Conservation (phyloP, 2,888 invertebrate species). For the Cryptophagus acutangulus region DNA sequence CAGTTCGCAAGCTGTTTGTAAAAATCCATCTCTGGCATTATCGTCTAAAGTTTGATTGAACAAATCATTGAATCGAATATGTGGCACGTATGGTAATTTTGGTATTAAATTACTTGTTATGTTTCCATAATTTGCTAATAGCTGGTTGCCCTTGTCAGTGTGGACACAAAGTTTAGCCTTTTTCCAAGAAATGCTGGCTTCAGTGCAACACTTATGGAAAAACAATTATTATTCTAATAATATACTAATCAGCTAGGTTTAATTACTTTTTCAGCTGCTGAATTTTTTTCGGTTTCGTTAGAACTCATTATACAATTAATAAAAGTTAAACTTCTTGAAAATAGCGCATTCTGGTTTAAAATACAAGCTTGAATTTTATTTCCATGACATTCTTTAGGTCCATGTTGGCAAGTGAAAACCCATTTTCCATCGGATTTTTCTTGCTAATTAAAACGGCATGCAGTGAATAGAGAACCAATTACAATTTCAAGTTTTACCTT, state of each 20-base stretch:
- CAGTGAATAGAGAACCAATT: slow-evolving; percentile 4
- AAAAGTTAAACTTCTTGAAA: slow-evolving; percentile 4
- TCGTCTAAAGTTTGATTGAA: slow-evolving; percentile 14
- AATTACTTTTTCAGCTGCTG: too few relatives aligned
- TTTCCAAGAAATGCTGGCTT: slow-evolving; percentile 26
- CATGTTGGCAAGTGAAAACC: slow-evolving; percentile 48
- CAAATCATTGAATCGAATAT: slow-evolving; percentile 42
- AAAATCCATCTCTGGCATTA: neutral
- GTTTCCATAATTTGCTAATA: slow-evolving; percentile 41
- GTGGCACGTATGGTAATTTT: slow-evolving; percentile 42
- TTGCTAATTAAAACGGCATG: slow-evolving; percentile 3
- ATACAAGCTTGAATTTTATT: slow-evolving; percentile 52
- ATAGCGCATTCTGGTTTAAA: slow-evolving; percentile 17
- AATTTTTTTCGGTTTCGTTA: too few relatives aligned
- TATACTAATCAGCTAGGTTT: too few relatives aligned
- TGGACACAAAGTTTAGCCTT: slow-evolving; percentile 33
- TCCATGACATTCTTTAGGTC: slow-evolving; percentile 48
- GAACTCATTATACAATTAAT: slow-evolving; percentile 2
- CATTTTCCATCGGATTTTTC: slow-evolving; percentile 11
- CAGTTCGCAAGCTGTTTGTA: neutral
- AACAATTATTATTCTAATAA: too few relatives aligned
- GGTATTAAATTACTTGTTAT: slow-evolving; percentile 38
- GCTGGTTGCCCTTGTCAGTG: slow-evolving; percentile 32
- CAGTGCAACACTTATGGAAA: too few relatives aligned
- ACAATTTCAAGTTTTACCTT: neutral